Percentiles rank a stretch among this genome's conserved stretches.
phyloP scores from a whole-genome alignment of 1,140 invertebrate species.

The Euglossa dilemma region DNA sequence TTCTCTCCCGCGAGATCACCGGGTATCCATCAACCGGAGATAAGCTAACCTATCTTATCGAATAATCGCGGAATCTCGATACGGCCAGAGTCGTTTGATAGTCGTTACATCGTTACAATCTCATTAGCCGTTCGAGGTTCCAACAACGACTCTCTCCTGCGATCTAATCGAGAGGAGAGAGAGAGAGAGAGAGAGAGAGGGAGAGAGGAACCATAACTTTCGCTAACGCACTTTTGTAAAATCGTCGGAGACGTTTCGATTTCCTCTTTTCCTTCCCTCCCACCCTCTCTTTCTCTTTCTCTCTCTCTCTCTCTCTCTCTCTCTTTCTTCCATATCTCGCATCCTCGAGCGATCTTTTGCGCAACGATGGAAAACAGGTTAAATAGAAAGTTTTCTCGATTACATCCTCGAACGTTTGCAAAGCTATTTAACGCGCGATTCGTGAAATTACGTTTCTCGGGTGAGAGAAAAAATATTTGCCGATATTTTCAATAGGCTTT shows the following conservation, averaged over 20 bases:
- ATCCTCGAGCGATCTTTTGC: conserved; percentile 14
- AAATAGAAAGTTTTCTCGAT: conserved; percentile 44
- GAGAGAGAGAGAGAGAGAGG: too few species aligned
- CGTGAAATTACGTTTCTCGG: conserved; percentile 2
- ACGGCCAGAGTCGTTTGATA: too few species aligned
- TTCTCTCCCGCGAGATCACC: too few species aligned
- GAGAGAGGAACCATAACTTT: too few species aligned
- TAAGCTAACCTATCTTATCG: too few species aligned
- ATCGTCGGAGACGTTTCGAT: not conserved
- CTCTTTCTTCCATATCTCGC: not conserved
- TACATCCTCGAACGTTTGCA: conserved; percentile 6
- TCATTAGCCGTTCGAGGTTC: not conserved
- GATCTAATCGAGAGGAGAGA: not conserved
- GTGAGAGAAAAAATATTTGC: conserved; percentile 45
- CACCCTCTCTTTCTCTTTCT: not conserved
- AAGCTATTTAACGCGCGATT: conserved; percentile 8
- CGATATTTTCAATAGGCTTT: conserved; percentile 54
- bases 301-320: not conserved
- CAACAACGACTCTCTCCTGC: not conserved
- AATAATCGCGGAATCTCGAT: not conserved
- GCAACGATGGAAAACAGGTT: not conserved
- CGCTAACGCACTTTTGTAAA: not conserved
- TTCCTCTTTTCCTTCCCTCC: not conserved
- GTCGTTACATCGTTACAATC: not conserved
- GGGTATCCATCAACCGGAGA: too few species aligned